Evolutionary conservation across 2,797 vertebrate genomes (phyloP).

Genomic region (Adelosebastes latens): DNA sequence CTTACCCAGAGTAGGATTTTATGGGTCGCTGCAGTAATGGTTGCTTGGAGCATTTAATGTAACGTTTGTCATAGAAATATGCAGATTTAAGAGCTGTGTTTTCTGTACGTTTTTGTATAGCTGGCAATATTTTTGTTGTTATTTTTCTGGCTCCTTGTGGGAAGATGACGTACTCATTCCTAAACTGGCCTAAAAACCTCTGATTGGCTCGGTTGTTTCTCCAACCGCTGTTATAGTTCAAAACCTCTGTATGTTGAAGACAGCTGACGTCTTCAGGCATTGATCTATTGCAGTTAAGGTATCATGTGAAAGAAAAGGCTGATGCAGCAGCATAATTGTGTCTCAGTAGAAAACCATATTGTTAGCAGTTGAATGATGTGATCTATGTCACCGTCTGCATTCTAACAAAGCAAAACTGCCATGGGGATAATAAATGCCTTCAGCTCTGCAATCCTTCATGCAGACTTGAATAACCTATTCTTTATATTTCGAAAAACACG

Average conservation of each 20-base stretch:
- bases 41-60: neutral
- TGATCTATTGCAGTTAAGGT: neutral
- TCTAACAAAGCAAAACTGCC: slow-evolving; percentile 20
- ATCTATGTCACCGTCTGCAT: slow-evolving; percentile 8
- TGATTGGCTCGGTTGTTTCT: neutral
- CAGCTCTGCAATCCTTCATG: neutral
- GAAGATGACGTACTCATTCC: neutral
- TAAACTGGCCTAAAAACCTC: neutral
- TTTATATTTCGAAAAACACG: slow-evolving; percentile 38
- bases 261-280: neutral
- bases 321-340: neutral
- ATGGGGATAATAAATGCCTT: slow-evolving; percentile 17
- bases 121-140: neutral
- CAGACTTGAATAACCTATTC: slow-evolving; percentile 21
- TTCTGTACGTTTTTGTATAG: neutral
- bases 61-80: neutral
- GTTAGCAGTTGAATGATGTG: neutral
- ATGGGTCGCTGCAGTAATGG: neutral
- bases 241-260: neutral
- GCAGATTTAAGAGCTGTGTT: neutral
- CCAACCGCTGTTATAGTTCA: neutral
- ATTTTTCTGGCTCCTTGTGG: neutral
- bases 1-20: neutral
- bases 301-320: neutral
- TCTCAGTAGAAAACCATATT: neutral